These are phyloP conservation scores for Alcis repandata DNA, from an alignment of 2,888 invertebrate genomes.

Conservation along the genomic window DNA sequence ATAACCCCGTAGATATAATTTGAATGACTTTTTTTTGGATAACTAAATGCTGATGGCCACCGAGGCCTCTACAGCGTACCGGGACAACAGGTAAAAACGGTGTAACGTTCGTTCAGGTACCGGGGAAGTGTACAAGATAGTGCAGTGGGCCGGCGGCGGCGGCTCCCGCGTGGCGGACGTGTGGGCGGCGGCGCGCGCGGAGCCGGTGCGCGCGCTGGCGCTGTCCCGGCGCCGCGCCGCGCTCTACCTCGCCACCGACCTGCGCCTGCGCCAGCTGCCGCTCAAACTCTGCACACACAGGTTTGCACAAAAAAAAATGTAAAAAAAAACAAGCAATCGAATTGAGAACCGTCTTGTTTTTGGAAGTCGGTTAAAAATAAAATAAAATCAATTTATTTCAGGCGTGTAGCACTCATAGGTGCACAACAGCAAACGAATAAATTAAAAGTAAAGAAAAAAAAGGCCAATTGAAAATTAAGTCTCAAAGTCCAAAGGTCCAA, in stretches of 20 bases:
- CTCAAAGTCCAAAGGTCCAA: too few species aligned
- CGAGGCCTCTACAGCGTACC: too few species aligned
- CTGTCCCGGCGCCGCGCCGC: constrained; percentile 85
- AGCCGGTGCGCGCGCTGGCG: constrained; percentile 86
- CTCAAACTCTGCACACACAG: constrained; percentile 81
- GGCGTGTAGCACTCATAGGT: too few species aligned
- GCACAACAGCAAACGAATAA: too few species aligned
- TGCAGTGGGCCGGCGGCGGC: constrained; percentile 87
- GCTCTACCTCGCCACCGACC: constrained; percentile 88
- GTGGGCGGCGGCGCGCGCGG: constrained; percentile 86
- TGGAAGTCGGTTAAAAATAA: neutral
- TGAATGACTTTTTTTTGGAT: too few species aligned
- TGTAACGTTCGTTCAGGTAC: constrained; percentile 68
- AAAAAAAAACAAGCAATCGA: too few species aligned
- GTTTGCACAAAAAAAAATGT: constrained; percentile 54
- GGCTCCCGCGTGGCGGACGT: constrained; percentile 86
- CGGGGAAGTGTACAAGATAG: constrained; percentile 88
- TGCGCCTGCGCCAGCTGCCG: constrained; percentile 84
- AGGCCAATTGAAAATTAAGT: too few species aligned
- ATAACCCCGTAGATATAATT: too few species aligned
- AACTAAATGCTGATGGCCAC: too few species aligned
- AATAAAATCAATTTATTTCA: too few species aligned
- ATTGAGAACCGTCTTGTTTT: too few species aligned
- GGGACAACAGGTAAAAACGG: neutral
- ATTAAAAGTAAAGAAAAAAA: too few species aligned